phyloP scores from a whole-genome alignment of 92 coral and sea anemone genomes.

The Palythoa grandis region DNA sequence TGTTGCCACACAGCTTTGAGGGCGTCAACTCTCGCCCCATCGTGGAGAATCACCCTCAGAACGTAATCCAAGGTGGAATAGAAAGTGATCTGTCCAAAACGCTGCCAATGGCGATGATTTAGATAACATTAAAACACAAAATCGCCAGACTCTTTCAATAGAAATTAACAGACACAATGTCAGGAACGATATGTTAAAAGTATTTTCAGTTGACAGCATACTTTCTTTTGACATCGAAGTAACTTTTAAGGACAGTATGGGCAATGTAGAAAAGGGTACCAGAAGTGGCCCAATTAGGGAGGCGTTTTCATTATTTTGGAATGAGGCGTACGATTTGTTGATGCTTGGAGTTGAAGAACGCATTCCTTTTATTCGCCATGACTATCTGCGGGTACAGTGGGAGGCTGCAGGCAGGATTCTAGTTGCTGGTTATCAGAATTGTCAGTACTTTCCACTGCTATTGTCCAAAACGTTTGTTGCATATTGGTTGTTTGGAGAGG shows the following conservation, averaged over 20 bases:
- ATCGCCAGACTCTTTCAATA: neutral
- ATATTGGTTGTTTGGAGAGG: conserved; percentile 47
- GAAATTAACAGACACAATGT: neutral
- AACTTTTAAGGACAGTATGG: conserved; percentile 18
- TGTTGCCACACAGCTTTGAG: neutral
- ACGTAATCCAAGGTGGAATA: neutral
- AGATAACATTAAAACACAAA: neutral
- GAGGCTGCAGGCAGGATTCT: conserved; percentile 50
- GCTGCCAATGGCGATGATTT: neutral
- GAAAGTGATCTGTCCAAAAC: neutral
- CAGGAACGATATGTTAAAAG: no score
- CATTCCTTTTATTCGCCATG: conserved; percentile 48
- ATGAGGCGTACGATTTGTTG: conserved; percentile 23
- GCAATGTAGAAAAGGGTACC: conserved; percentile 11
- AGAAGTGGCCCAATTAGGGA: conserved; percentile 28
- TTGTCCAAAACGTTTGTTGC: conserved; percentile 46
- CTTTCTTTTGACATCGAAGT: neutral
- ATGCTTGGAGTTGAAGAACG: conserved; percentile 38
- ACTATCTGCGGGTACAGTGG: conserved; percentile 44
- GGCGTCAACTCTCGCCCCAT: neutral
- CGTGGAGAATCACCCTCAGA: neutral
- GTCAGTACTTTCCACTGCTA: conserved; percentile 47
- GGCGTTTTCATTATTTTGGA: conserved; percentile 11
- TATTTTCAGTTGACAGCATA: neutral
- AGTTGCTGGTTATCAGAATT: conserved; percentile 32